These are phyloP conservation scores for Perccottus glenii DNA, from an alignment of 2,113 vertebrate genomes.

Conservation along the genomic window DNA sequence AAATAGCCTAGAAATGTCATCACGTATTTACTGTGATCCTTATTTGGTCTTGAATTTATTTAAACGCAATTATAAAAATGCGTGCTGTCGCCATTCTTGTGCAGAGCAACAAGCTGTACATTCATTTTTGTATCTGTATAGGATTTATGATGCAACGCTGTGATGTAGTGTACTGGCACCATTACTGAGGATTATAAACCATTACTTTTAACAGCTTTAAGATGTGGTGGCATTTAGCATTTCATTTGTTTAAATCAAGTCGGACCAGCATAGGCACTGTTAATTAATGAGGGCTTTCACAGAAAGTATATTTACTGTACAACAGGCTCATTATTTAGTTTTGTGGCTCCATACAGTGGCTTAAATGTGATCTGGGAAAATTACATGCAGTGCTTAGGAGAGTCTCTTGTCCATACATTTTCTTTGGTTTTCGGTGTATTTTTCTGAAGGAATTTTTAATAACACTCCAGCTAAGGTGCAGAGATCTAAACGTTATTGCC, in stretches of 20 bases:
- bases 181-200: slow-evolving; percentile 40
- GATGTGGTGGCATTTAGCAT: slow-evolving; percentile 25
- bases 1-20: slow-evolving; percentile 17
- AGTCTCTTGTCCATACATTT: too few relatives aligned
- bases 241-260: slow-evolving; percentile 43
- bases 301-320: slow-evolving; percentile 15
- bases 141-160: slow-evolving; percentile 35
- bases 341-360: neutral
- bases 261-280: slow-evolving; percentile 9
- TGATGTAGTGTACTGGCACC: slow-evolving; percentile 17
- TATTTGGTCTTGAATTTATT: slow-evolving; percentile 8
- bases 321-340: neutral
- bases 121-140: slow-evolving; percentile 22
- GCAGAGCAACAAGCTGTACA: neutral
- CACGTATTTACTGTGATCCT: neutral
- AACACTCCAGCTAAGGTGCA: neutral
- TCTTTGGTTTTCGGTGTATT: too few relatives aligned
- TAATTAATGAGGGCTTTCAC: slow-evolving; percentile 28
- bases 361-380: too few relatives aligned
- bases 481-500: neutral
- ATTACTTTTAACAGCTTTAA: slow-evolving; percentile 26
- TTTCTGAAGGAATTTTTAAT: too few relatives aligned
- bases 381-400: too few relatives aligned
- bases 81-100: neutral
- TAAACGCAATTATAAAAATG: neutral